phyloP scores from a whole-genome alignment of 2,113 vertebrate genomes.

The Eclectus roratus region DNA sequence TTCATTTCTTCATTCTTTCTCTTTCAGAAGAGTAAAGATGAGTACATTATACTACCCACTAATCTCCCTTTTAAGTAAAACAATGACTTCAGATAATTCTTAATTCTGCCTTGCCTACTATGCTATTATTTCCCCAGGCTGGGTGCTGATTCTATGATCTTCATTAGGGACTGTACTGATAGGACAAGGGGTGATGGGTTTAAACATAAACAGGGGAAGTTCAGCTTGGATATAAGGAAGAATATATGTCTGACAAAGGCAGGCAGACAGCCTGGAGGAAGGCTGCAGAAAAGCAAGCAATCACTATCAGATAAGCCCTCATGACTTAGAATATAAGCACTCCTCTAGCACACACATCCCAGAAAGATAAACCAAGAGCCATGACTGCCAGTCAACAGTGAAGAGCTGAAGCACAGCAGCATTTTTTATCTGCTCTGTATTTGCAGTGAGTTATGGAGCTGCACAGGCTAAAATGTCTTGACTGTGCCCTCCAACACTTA shows the following conservation, averaged over 20 bases:
- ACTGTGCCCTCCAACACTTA: neutral
- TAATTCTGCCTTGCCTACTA: neutral
- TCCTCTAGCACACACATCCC: neutral
- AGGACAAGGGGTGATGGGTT: neutral
- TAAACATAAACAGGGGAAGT: neutral
- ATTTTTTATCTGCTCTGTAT: neutral
- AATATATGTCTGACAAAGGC: neutral
- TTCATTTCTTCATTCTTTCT: neutral
- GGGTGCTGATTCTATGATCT: neutral
- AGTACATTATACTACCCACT: neutral
- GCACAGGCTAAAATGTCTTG: neutral
- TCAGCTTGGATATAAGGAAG: neutral
- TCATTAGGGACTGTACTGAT: neutral
- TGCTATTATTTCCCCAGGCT: neutral
- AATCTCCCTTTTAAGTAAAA: neutral
- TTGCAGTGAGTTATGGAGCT: neutral
- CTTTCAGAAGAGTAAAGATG: neutral
- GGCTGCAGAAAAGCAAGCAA: neutral
- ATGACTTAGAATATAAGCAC: neutral
- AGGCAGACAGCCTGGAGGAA: neutral
- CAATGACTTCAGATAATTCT: neutral
- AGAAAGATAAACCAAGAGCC: neutral
- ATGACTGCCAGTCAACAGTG: neutral
- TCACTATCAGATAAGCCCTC: neutral
- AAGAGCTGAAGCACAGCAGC: neutral